Evolutionary conservation across 2,113 vertebrate genomes (phyloP), one percentile per base, ranked within the genome.

Genomic region (Poeciliopsis turrubarensis): DNA sequence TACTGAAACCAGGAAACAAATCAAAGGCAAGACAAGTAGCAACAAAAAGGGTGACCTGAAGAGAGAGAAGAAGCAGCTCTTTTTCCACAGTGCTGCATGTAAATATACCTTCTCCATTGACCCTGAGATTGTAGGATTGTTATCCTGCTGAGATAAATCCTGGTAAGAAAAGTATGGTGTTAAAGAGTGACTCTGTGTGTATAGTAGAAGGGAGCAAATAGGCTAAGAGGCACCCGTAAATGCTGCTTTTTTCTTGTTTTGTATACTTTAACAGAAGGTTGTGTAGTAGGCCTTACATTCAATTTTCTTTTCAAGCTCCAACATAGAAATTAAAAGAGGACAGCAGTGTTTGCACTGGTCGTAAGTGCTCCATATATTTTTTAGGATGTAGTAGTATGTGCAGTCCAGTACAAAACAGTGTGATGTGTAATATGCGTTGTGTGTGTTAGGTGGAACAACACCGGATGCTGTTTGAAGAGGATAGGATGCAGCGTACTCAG

Each of bases 1-100:
- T 75, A 80, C 76, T 89, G 72, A 72, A 90, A 93, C 86, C 93
- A 92, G 92, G 93, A 95, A 95, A 87, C 86, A 65, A 79, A 90
- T 92, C 86, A 91, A 85, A 88, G 72, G 61, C 60, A 73, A 79
- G 19, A 61, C 68, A 29, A 44, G 27, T 61, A 11, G 70, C 77
- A 78, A n/a, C 30, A 62, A 37, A 27, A 65, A 67, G 32, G 22
- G 74, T 64, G 66, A 75, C 63, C 80, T 31, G 65, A 82, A 87
- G 54, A 75, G 27, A 83, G 65, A 86, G 65, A 61, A 68, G 51
- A 60, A 77, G 26, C 47, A 62, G 37, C 68, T 47, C 14, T 66
- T 68, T 85, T 89, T 89, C 84, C 60, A 27, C 62, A 77, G 79
- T 44, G 60, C 37, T 73, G 76, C 68, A 61, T 79, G 73, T 82